Base-by-base conservation (phyloP, 2,797 vertebrate species). In the Pangasius djambal region DNA sequence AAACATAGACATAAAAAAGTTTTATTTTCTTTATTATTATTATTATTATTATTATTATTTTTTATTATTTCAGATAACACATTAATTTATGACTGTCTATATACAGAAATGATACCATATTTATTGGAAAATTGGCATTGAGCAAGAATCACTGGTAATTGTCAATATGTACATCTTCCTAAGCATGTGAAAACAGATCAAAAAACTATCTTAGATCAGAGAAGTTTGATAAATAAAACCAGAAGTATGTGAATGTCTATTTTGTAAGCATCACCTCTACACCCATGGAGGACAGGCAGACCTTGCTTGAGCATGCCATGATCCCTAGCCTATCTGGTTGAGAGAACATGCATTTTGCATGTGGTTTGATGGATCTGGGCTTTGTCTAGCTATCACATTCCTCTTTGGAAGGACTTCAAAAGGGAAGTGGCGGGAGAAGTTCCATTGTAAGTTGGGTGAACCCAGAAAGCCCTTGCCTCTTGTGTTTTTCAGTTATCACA, bases 321-420 rank as follows among this genome's bases (percentile, higher is more conserved):
- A 86, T 67, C 63, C 48, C 78, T 15, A 48, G 72, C 15, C 52
- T 82, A 50, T 78, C 61, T 89, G 75, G 69, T 50, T 88, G 85
- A 86, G 37, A 89, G 70, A 89, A 87, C 89, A 91, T 93, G 81
- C 90, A 92, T 92, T 93, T 94, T 92, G 83, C n/a, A 89, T 92
- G 88, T 90, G 90, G 89, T 92, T 88, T 91, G 92, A 91, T 88
- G 87, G 89, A 88, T 91, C 89, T 77, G 81, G 70, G 88, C 90
- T 86, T 89, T 92, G 86, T 89, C 85, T 89, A 59, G 88, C 91
- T 90, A 65, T 92, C 85, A 83, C 74, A 81, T 92, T 89, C 79
- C 89, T 89, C 90, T 92, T 81, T 92, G 88, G 89, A 93, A 89
- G 69, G 83, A 92, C 90, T 87, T 92, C 88, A 89, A 89, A 86